Percentiles rank a stretch among this genome's conserved stretches.
Evolutionary conservation across 2,113 vertebrate species (phyloP).

Genomic region (Penelope pileata): DNA sequence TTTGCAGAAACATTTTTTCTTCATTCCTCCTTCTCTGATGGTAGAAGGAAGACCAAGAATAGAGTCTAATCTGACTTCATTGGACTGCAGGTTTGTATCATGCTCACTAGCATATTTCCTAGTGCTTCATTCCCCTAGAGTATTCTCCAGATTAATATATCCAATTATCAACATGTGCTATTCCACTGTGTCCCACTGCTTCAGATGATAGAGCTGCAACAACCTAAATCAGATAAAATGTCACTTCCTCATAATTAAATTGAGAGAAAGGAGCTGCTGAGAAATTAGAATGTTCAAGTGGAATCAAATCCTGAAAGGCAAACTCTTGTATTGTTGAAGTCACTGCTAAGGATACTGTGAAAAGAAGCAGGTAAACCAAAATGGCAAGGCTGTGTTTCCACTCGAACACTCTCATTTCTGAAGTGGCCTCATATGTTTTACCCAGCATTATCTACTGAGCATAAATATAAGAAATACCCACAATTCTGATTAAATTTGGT

Average conservation of each 20-base stretch:
- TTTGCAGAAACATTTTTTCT: background rate
- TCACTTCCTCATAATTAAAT: background rate
- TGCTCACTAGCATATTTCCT: fast-evolving
- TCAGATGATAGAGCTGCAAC: background rate
- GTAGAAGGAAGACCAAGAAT: background rate
- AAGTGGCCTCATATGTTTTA: fast-evolving
- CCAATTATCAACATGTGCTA: background rate
- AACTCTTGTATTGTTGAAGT: background rate
- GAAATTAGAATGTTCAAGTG: background rate
- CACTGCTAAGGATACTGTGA: background rate
- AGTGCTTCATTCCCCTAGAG: background rate
- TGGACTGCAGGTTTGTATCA: background rate
- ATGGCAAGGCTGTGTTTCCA: background rate
- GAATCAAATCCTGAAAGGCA: background rate
- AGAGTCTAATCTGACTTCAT: background rate
- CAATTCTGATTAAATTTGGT: fast-evolving
- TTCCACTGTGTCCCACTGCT: background rate
- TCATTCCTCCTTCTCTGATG: too few species aligned
- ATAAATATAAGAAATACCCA: fast-evolving
- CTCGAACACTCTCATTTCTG: background rate
- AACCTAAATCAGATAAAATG: background rate
- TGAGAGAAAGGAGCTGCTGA: background rate
- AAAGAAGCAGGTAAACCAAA: background rate
- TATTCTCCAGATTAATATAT: background rate
- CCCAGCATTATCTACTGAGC: fast-evolving